Percentiles rank a stretch among this genome's conserved stretches.
Evolutionary conservation across 2,888 invertebrate species (phyloP).

Genomic region (Agrotis clavis): DNA sequence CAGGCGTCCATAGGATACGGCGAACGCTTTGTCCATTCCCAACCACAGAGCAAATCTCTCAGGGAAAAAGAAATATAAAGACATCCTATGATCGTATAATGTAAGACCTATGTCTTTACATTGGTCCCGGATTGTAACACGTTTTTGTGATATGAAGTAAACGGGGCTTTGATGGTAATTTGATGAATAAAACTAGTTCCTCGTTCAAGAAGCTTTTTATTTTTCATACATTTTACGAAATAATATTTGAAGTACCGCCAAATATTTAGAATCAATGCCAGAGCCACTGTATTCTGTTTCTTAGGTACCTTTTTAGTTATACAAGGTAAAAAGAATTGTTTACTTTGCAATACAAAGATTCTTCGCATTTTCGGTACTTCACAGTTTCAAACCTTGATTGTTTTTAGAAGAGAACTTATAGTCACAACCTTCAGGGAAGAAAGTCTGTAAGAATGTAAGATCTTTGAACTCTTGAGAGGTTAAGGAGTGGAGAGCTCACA

Average conservation of each 20-base stretch:
- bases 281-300: constrained; percentile 10
- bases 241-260: no score
- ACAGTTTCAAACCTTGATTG: constrained; percentile 34
- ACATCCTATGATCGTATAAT: constrained; percentile 31
- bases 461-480: not conserved
- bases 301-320: constrained; percentile 35
- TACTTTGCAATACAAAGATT: constrained; percentile 30
- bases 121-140: not conserved
- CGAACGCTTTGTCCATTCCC: not conserved
- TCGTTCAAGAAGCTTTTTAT: no score
- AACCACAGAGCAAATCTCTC: constrained; percentile 17
- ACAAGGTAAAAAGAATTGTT: constrained; percentile 6
- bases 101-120: constrained; percentile 36
- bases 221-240: no score
- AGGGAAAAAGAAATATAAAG: constrained; percentile 55
- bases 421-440: not conserved
- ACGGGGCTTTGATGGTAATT: no score
- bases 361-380: constrained; percentile 22
- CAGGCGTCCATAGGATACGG: no score
- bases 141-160: no score
- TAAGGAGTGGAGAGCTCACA: not conserved
- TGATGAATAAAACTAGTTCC: no score
- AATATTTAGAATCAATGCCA: no score
- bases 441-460: not conserved
- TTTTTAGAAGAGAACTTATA: constrained; percentile 27